A percentile compares a stretch with the other conserved stretches of the same genome.
phyloP scores from a whole-genome alignment of 2,113 vertebrate species.

The Protobothrops flavoviridis region DNA sequence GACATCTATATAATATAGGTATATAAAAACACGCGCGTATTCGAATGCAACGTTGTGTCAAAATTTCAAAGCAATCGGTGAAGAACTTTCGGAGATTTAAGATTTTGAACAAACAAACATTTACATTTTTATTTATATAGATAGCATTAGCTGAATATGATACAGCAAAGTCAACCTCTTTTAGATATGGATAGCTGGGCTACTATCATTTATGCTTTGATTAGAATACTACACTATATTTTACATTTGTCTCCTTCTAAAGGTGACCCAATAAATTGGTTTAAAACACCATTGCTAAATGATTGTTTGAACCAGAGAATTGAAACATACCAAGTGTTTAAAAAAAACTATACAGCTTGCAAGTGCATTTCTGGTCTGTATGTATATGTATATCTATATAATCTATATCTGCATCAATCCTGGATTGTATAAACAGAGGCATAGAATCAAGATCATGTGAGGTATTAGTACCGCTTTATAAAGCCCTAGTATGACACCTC shows the following conservation, averaged over 20 bases:
- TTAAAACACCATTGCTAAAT: not conserved
- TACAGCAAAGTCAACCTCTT: not conserved
- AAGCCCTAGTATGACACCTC: too few species aligned
- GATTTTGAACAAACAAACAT: too few species aligned
- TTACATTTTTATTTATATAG: too few species aligned
- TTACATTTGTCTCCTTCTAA: not conserved
- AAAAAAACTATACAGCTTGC: not conserved
- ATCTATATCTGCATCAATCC: not conserved
- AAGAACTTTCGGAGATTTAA: too few species aligned
- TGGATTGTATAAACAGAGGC: not conserved
- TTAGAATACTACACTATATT: not conserved
- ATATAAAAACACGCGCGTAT: too few species aligned
- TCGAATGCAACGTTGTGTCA: too few species aligned
- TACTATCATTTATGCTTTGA: not conserved
- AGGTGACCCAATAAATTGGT: not conserved
- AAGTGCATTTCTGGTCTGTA: not conserved
- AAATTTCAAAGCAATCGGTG: too few species aligned
- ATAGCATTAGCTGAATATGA: not conserved
- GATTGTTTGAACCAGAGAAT: not conserved
- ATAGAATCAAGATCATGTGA: too few species aligned
- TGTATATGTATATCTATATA: not conserved
- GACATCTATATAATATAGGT: too few species aligned
- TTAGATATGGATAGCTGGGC: not conserved
- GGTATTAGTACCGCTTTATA: too few species aligned
- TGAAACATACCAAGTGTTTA: not conserved